Percentiles rank a stretch among this genome's conserved stretches.
These are phyloP conservation scores for Sphaerophoria rueppellii DNA, from an alignment of 2,888 invertebrate species.

Conservation along the genomic window DNA sequence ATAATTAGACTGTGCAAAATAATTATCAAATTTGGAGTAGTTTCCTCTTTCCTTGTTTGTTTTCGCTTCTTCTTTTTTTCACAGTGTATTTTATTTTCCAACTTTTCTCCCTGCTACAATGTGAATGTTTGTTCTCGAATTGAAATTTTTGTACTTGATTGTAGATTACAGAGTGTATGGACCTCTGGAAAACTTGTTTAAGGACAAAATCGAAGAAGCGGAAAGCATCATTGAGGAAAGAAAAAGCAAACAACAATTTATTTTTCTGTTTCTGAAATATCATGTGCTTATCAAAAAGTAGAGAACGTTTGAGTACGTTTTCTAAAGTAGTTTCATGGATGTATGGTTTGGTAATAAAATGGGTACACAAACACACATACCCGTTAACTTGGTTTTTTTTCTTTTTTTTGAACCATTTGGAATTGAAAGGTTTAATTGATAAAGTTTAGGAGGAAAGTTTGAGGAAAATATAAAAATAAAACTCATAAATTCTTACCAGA, in stretches of 20 bases:
- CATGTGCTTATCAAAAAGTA: constrained; percentile 1
- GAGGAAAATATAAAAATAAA: background rate
- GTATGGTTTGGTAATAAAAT: background rate
- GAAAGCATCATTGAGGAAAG: constrained; percentile 4
- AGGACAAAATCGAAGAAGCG: background rate
- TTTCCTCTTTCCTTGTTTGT: no score
- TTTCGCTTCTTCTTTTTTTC: no score
- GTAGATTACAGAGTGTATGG: constrained; percentile 30
- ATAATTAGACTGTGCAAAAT: no score
- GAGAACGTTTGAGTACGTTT: background rate
- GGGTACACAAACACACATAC: no score
- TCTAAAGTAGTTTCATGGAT: background rate
- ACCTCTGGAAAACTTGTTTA: constrained; percentile 10
- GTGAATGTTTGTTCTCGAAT: constrained; percentile 38
- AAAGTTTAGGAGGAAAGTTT: background rate
- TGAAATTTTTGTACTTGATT: constrained; percentile 36
- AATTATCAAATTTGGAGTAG: no score
- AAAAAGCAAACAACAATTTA: background rate
- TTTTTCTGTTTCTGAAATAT: constrained; percentile 9
- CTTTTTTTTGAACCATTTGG: background rate
- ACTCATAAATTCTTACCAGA: background rate
- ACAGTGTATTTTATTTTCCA: no score
- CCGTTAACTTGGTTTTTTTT: background rate
- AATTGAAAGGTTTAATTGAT: background rate
- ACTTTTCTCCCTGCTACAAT: no score